Evolutionary conservation across 64 coral and sea anemone species (phyloP).

Genomic region (Actinia equina): DNA sequence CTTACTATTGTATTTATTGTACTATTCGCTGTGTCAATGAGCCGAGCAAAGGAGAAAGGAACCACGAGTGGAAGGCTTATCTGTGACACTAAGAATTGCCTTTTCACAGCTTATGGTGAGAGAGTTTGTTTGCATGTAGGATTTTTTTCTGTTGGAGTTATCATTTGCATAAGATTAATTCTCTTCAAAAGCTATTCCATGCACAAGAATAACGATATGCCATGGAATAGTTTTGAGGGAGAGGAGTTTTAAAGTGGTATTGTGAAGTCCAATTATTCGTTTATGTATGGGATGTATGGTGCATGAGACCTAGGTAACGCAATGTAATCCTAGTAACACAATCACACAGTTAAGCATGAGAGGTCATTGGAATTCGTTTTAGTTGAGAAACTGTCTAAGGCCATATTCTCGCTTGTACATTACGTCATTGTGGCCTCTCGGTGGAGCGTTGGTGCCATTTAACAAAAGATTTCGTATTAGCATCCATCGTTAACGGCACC

Average conservation of each 20-base stretch:
- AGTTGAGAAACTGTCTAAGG: no score
- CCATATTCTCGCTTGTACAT: no score
- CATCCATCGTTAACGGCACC: no score
- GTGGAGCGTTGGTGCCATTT: no score
- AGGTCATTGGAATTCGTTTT: no score
- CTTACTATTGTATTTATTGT: conserved; percentile 41
- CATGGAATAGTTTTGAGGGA: not conserved
- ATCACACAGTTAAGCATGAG: not conserved
- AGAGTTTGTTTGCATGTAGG: not conserved
- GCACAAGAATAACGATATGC: no score
- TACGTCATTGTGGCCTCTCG: no score
- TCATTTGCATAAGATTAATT: no score
- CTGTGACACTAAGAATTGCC: not conserved
- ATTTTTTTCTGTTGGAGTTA: no score
- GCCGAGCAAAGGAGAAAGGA: not conserved
- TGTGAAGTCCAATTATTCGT: not conserved
- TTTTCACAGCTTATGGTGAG: not conserved
- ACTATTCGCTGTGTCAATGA: conserved; percentile 36
- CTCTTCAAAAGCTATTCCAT: no score
- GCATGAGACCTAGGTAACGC: not conserved
- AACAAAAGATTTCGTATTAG: no score
- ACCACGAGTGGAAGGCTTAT: not conserved
- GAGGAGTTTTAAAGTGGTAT: not conserved
- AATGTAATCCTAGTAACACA: not conserved
- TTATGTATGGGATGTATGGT: not conserved